phyloP scores from a whole-genome alignment of 2,888 invertebrate species.

The Tetragonula carbonaria region DNA sequence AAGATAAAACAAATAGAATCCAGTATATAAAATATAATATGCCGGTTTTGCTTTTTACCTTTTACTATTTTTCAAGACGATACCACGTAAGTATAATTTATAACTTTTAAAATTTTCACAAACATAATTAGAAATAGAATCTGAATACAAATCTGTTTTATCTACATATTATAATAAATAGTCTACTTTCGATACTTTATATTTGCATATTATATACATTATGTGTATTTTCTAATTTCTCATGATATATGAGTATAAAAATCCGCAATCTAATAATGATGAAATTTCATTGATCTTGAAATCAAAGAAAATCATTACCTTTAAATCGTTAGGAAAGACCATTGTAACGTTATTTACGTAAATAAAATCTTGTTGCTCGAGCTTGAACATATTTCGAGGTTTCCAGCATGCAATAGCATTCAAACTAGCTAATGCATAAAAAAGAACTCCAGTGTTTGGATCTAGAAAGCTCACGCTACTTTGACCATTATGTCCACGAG shows the following conservation, averaged over 20 bases:
- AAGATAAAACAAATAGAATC: neutral
- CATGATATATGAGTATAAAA: too few relatives aligned
- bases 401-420: conserved; percentile 93
- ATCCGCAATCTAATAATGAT: neutral
- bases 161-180: too few relatives aligned
- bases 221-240: too few relatives aligned
- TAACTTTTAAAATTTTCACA: too few relatives aligned
- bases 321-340: conserved; percentile 92
- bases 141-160: too few relatives aligned
- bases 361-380: conserved; percentile 89
- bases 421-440: conserved; percentile 90
- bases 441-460: conserved; percentile 89
- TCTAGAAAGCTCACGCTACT: conserved; percentile 91
- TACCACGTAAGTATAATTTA: too few relatives aligned
- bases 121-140: too few relatives aligned
- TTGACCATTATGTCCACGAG: conserved; percentile 89
- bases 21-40: too few relatives aligned
- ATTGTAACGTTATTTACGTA: conserved; percentile 89
- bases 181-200: too few relatives aligned
- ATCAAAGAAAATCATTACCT: conserved; percentile 84
- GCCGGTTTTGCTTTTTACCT: too few relatives aligned
- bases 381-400: conserved; percentile 88
- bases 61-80: too few relatives aligned
- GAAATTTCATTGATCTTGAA: neutral
- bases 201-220: too few relatives aligned